Conservation (phyloP, 2,113 vertebrate genomes). For the Leucopsar rothschildi region DNA sequence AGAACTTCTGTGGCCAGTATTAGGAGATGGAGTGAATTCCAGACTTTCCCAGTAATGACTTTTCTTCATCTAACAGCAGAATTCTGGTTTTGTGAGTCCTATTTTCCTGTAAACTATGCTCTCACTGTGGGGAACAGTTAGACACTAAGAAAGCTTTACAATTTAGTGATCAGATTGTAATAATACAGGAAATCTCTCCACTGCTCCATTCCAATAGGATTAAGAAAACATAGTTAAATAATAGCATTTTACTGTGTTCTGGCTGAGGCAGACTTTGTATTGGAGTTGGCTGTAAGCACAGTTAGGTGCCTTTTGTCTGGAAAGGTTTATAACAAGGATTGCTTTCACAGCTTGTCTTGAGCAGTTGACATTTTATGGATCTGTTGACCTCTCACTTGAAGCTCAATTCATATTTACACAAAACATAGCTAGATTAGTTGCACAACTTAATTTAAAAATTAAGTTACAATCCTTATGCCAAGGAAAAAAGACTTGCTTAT, state of each 20-base stretch:
- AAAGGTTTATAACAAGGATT: not conserved
- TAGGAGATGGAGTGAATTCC: not conserved
- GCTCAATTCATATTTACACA: not conserved
- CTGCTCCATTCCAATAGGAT: not conserved
- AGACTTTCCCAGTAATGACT: not conserved
- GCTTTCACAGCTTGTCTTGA: not conserved
- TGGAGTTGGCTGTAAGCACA: not conserved
- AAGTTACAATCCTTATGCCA: not conserved
- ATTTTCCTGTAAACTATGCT: not conserved
- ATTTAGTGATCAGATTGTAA: not conserved
- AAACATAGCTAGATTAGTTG: not conserved
- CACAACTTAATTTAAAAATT: not conserved
- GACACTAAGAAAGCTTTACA: not conserved
- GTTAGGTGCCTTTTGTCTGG: not conserved
- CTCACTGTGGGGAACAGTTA: not conserved
- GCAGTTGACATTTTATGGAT: not conserved
- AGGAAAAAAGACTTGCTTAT: not conserved
- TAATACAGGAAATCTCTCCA: slow-evolving; percentile 10
- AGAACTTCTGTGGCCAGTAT: not conserved
- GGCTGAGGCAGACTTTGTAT: not conserved
- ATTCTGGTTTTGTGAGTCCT: not conserved
- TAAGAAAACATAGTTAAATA: not conserved
- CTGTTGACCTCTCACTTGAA: not conserved
- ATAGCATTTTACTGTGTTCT: not conserved
- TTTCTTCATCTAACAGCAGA: not conserved